Evolutionary conservation across 2,113 vertebrate genomes (phyloP).

Genomic region (Hemichromis elongatus): DNA sequence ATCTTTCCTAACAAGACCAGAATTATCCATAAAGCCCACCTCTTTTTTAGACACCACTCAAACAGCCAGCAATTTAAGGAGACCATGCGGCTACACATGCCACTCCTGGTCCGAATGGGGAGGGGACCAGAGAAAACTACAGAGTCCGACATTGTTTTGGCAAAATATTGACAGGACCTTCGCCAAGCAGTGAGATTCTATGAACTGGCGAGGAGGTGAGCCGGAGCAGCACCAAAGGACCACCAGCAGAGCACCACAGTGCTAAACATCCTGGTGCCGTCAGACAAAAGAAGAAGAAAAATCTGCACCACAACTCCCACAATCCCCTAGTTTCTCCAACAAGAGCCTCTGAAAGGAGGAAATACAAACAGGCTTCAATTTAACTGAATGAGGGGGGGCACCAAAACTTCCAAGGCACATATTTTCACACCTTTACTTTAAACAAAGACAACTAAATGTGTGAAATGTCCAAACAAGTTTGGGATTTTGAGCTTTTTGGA

Average conservation of each 20-base stretch:
- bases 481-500: background rate
- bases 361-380: background rate
- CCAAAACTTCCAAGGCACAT: background rate
- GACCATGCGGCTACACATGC: no score
- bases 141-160: no score
- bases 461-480: background rate
- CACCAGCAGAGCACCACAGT: conserved; percentile 51
- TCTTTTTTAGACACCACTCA: no score
- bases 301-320: background rate
- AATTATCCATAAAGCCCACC: no score
- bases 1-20: no score
- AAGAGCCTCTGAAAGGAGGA: background rate
- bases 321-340: conserved; percentile 5
- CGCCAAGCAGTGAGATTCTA: conserved; percentile 43
- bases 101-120: no score
- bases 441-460: background rate
- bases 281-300: background rate
- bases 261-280: conserved; percentile 45
- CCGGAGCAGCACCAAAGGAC: conserved; percentile 46
- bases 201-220: conserved; percentile 50
- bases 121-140: no score
- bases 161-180: background rate
- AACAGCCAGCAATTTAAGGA: no score
- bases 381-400: background rate
- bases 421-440: background rate